phyloP scores from a whole-genome alignment of 2,888 invertebrate genomes.

The Trissonchulus sp. region DNA sequence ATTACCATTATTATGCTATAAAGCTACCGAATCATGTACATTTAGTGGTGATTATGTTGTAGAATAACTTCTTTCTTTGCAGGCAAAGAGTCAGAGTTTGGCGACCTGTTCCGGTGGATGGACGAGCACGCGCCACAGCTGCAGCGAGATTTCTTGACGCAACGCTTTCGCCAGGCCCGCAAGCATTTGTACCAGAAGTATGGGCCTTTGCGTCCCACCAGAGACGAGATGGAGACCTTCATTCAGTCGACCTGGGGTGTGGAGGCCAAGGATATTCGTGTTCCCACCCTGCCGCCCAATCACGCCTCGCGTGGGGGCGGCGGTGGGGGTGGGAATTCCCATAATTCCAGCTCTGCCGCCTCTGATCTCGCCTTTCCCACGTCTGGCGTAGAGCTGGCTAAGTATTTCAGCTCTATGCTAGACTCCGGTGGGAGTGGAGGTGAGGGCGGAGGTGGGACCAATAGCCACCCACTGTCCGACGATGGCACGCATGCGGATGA shows the following conservation, averaged over 20 bases:
- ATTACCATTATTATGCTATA: no score
- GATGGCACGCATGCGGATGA: no score
- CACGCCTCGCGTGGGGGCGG: background rate
- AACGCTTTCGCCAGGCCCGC: background rate
- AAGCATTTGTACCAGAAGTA: background rate
- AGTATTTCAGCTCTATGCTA: no score
- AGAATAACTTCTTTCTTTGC: background rate
- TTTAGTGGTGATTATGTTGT: no score
- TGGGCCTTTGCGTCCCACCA: background rate
- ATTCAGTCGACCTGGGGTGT: conserved; percentile 1
- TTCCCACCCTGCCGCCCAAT: background rate
- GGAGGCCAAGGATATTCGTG: background rate
- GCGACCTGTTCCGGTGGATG: background rate
- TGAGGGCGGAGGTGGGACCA: no score
- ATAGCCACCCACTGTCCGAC: no score
- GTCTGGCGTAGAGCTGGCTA: background rate
- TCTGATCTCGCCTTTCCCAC: background rate
- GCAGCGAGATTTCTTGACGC: background rate
- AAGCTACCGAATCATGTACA: no score
- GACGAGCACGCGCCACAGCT: background rate
- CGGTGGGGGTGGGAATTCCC: background rate
- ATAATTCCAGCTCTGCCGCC: background rate
- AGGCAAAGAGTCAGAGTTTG: background rate
- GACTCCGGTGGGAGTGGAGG: no score
- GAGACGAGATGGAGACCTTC: background rate